These are phyloP conservation scores for Scylla paramamosain DNA, from an alignment of 1,140 invertebrate species.

Conservation along the genomic window DNA sequence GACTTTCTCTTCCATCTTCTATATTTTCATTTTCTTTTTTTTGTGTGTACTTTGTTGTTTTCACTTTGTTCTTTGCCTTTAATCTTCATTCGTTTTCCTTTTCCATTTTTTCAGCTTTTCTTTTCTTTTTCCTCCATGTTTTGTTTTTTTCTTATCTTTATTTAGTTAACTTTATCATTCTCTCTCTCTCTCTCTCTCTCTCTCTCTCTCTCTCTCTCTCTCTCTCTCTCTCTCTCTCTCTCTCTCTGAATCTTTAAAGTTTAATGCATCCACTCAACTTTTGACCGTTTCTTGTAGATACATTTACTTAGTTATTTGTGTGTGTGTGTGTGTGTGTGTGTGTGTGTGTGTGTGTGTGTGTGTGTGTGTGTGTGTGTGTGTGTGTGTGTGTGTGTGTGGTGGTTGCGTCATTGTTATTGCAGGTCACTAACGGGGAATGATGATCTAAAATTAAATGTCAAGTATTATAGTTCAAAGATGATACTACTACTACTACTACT, in stretches of 20 bases:
- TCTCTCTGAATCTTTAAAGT: background rate
- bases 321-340: too few species aligned
- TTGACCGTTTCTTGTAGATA: too few species aligned
- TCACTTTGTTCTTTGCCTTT: background rate
- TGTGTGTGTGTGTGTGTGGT: too few species aligned
- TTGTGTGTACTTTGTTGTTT: background rate
- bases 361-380: too few species aligned
- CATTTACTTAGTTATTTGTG: too few species aligned
- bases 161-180: too few species aligned
- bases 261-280: too few species aligned
- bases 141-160: background rate
- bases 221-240: background rate
- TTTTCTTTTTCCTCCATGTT: background rate
- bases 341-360: too few species aligned
- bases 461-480: background rate
- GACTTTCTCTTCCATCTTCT: background rate
- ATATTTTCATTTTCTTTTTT: background rate
- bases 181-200: background rate
- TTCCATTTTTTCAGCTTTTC: background rate
- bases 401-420: too few species aligned
- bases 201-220: background rate
- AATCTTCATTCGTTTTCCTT: background rate
- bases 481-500: background rate
- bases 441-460: background rate
- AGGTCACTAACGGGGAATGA: too few species aligned